Conservation (phyloP, 2,113 vertebrate genomes). For the Corythoichthys haematopterus region DNA sequence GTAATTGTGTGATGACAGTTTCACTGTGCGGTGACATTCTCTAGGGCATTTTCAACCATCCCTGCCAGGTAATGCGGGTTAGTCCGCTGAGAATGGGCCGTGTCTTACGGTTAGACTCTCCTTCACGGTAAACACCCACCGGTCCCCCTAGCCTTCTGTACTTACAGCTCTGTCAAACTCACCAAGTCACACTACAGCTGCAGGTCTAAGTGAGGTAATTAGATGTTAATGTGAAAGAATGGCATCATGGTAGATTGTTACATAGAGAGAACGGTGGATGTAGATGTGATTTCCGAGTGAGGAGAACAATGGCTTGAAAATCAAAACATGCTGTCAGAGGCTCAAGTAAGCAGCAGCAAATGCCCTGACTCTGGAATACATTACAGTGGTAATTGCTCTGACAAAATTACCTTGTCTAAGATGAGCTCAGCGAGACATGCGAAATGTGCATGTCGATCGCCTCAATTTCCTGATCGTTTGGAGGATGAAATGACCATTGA, state of each 20-base stretch:
- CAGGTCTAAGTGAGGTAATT: slow-evolving; percentile 61
- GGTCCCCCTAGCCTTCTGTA: slow-evolving; percentile 44
- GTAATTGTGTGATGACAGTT: slow-evolving; percentile 80
- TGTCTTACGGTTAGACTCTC: slow-evolving; percentile 53
- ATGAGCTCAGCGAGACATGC: slow-evolving; percentile 76
- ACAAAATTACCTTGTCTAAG: slow-evolving; percentile 88
- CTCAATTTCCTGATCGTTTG: slow-evolving; percentile 84
- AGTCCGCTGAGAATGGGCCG: slow-evolving; percentile 55
- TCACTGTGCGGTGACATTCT: slow-evolving; percentile 67
- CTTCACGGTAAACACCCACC: slow-evolving; percentile 57
- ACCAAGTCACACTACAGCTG: slow-evolving; percentile 52
- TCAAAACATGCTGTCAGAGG: slow-evolving; percentile 91
- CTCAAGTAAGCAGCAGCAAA: slow-evolving; percentile 79
- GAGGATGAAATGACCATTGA: slow-evolving; percentile 80
- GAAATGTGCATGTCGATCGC: slow-evolving; percentile 80
- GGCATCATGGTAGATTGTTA: slow-evolving; percentile 56
- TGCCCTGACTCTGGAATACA: slow-evolving; percentile 94
- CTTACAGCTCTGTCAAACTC: slow-evolving; percentile 62
- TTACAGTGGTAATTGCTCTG: slow-evolving; percentile 91
- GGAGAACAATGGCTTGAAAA: slow-evolving; percentile 76
- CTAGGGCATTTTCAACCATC: slow-evolving; percentile 69
- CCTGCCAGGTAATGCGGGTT: slow-evolving; percentile 67
- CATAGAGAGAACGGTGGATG: slow-evolving; percentile 54
- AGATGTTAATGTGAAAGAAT: slow-evolving; percentile 66
- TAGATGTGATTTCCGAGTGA: slow-evolving; percentile 52